Percentiles rank a stretch among this genome's conserved stretches.
Conservation (phyloP, 1,140 invertebrate genomes). For the Drosophila kepulauana region DNA sequence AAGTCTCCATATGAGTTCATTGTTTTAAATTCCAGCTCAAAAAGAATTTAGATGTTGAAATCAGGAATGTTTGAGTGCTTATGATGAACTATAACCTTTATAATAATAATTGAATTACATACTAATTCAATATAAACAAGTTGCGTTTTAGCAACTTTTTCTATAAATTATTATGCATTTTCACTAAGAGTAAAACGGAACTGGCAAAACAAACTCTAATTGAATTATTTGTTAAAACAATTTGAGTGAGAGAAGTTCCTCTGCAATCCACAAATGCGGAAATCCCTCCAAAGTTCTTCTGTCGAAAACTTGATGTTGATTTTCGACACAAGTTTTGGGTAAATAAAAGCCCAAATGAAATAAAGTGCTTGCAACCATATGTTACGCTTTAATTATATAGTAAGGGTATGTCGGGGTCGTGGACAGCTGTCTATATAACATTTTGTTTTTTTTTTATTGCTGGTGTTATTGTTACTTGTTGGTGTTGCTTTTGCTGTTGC, state of each 20-base stretch:
- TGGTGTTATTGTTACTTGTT: conserved; percentile 6
- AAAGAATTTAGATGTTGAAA: not conserved
- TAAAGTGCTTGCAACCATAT: conserved; percentile 9
- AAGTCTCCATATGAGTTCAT: conserved; percentile 40
- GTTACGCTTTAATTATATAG: conserved; percentile 5
- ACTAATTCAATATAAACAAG: too few species aligned
- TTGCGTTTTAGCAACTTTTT: conserved; percentile 18
- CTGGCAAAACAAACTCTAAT: conserved; percentile 3
- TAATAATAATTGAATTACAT: not conserved
- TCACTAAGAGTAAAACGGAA: not conserved
- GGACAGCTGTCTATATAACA: conserved; percentile 6
- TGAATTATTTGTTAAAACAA: conserved; percentile 2
- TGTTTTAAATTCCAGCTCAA: conserved; percentile 23
- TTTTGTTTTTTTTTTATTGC: not conserved
- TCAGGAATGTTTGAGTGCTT: not conserved
- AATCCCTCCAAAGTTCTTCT: not conserved
- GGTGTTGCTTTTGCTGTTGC: conserved; percentile 17
- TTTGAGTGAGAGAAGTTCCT: not conserved
- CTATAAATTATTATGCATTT: conserved; percentile 15
- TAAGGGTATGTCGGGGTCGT: conserved; percentile 23
- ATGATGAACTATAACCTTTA: not conserved
- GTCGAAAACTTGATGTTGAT: not conserved
- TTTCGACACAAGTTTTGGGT: conserved; percentile 1
- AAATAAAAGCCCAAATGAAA: conserved; percentile 1
- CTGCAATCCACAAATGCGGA: not conserved